A percentile compares a stretch with the other conserved stretches of the same genome.
Conservation (phyloP, 64 coral and sea anemone genomes). For the Astreopora myriophthalma region DNA sequence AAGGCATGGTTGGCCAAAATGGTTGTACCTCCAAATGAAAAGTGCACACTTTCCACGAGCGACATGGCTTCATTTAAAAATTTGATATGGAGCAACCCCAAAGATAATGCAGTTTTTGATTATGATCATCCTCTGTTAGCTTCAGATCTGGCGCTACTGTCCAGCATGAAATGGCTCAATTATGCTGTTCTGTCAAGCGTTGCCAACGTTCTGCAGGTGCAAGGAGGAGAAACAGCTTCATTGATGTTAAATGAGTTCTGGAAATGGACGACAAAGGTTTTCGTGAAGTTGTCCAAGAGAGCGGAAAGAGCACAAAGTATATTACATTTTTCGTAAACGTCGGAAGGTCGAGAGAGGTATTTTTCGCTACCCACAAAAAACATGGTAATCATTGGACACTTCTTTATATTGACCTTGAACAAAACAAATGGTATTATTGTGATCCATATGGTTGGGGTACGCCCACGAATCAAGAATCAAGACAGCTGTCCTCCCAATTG, state of each 20-base stretch:
- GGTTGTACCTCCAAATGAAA: slow-evolving; percentile 33
- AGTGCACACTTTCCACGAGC: slow-evolving; percentile 6
- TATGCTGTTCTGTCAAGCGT: background rate
- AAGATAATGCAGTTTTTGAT: slow-evolving; percentile 11
- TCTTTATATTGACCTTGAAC: slow-evolving; percentile 55
- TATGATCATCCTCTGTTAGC: slow-evolving; percentile 35
- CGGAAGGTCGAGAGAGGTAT: slow-evolving; percentile 2
- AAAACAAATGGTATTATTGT: slow-evolving; percentile 71
- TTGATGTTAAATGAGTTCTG: slow-evolving; percentile 63
- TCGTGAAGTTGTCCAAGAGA: background rate
- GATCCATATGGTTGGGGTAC: slow-evolving; percentile 48
- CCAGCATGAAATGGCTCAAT: slow-evolving; percentile 33
- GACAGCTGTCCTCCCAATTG: background rate
- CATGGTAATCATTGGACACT: slow-evolving; percentile 67
- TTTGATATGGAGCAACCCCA: slow-evolving; percentile 8
- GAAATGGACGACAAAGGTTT: slow-evolving; percentile 25
- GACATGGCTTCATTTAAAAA: slow-evolving; percentile 3
- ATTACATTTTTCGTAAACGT: background rate
- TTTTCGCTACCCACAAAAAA: background rate
- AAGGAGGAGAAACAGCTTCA: background rate
- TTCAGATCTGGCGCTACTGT: slow-evolving; percentile 45
- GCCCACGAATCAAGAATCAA: slow-evolving; percentile 8
- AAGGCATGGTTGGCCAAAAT: background rate
- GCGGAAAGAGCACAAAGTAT: background rate
- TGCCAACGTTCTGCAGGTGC: slow-evolving; percentile 8